Evolutionary conservation across 2,113 vertebrate species (phyloP), one percentile per base, ranked within the genome.

Genomic region (Gymnorhina tibicen): DNA sequence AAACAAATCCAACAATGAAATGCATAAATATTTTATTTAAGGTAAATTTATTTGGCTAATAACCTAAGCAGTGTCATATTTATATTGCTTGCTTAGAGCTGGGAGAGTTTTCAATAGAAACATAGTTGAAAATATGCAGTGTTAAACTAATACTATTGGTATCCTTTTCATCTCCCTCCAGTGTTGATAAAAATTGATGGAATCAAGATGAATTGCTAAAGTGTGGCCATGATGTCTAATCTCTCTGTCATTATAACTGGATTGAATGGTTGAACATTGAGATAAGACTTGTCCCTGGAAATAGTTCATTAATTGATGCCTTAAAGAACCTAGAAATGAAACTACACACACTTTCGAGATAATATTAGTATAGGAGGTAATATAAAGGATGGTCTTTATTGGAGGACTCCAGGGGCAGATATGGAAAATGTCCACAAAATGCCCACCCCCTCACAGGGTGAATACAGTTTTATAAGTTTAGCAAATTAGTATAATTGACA

Each of bases 361-460:
- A 19, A 7, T 30, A 30, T 42, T 3, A 30, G 10, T 35, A 10
- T 11, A 30, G 32, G 39, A 62, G 46, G 46, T 10, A 50, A 42
- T 8, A 35, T 19, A 30, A 35, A 50, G 16, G 35, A n/a, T 30
- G 19, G 12, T 70, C 35, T 42, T 82, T 42, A 12, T 35, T 46
- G n/a, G 41, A 56, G n/a, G 13, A 20, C 10, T 56, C 27, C 50
- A 50, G 35, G 26, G 8, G 26, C 10, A 66, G 33, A 23, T 28
- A 50, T 19, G 19, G 19, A 35, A 60, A 60, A 50, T 16, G 10
- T 20, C 32, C 44, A 50, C 30, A 69, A 59, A 69, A 41, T n/a
- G 3, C 6, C 18, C 19, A 15, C 4, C 9, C 18, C 35, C 1
- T 4, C 28, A 11, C 0, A 0, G 11, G 19, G 7, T 59, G 30